Base-by-base conservation (phyloP, 1,140 invertebrate genomes). In the Heliconius nattereri region DNA sequence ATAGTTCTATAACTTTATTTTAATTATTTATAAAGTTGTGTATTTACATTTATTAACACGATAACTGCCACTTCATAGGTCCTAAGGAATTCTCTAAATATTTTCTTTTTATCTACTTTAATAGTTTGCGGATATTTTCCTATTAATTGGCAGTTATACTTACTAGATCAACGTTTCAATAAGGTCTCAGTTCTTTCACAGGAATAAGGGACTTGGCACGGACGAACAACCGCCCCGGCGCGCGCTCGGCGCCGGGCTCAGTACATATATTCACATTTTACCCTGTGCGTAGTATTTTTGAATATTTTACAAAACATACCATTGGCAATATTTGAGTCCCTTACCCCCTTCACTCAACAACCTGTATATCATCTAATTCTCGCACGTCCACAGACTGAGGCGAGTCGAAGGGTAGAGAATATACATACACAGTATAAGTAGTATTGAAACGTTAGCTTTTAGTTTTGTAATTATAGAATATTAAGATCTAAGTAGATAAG, bases 141-240 rank as follows among this genome's bases (percentile, higher is more conserved):
- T 91, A 89, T 86, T 78, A 88, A 92, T 84, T 91, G 92, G 89
- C 91, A 94, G 92, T 88, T 89, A 91, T 83, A 89, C 81, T 84
- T 83, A 82, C 88, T 90, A 87, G 86, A 86, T 89, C 85, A 90
- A 89, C 87, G 83, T 88, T 91, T 91, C 86, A 89, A 89, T 87
- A 89, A 85, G 87, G 88, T 90, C 88, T 94, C 92, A 92, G 91
- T 94, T 92, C 91, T 92, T 92, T 92, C 85, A 90, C 90, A 86
- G 91, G 91, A 90, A 90, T 92, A 92, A 94, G 92, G 91, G 92
- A 94, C 91, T 83, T 89, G 89, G 89, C 92, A 92, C 90, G 88
- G 90, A 93, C 84, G 80, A 85, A 80, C 82, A 60, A 83, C 84
- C 83, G 78, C 81, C 85, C 82, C 82, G 78, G 79, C 80, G 19